phyloP scores from a whole-genome alignment of 2,113 vertebrate genomes.

The Cinclus mexicanus region DNA sequence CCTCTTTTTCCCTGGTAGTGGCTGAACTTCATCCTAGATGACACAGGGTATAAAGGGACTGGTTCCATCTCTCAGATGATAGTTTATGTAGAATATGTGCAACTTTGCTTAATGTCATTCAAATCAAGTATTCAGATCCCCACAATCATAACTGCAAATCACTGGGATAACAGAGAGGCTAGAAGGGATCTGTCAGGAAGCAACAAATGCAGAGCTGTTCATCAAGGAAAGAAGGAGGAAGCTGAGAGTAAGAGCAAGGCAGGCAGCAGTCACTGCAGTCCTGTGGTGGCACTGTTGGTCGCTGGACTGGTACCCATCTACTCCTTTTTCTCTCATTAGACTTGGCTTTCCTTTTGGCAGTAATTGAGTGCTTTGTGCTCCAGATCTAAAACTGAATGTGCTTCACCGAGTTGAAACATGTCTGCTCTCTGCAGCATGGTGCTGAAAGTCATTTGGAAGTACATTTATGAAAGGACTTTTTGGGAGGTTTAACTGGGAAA shows the following conservation, averaged over 20 bases:
- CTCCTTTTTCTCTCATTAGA: neutral
- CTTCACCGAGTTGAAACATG: neutral
- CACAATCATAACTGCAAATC: neutral
- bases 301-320: neutral
- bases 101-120: neutral
- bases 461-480: neutral
- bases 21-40: neutral
- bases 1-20: neutral
- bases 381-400: neutral
- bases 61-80: neutral
- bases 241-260: neutral
- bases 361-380: neutral
- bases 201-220: neutral
- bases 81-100: rapidly evolving
- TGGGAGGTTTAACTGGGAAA: neutral
- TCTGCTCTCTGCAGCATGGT: neutral
- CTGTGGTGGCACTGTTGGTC: no score
- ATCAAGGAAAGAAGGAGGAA: neutral
- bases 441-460: neutral
- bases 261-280: rapidly evolving
- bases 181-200: neutral
- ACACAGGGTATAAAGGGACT: neutral
- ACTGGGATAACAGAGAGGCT: neutral
- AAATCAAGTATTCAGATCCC: neutral
- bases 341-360: neutral